These are phyloP conservation scores for Pagetopsis macropterus DNA, from an alignment of 2,797 vertebrate genomes.

Conservation along the genomic window DNA sequence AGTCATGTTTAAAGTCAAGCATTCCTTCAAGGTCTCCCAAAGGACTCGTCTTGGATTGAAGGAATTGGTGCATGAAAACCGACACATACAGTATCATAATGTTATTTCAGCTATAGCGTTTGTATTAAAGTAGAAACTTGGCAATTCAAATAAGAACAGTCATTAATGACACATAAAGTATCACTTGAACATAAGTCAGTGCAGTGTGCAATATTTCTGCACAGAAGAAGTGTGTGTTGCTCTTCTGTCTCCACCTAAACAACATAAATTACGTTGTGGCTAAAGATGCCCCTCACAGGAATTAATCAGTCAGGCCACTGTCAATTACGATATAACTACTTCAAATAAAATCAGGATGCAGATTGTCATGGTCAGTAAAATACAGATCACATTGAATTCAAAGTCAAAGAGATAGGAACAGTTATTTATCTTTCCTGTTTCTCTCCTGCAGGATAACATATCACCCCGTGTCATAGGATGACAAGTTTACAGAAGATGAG, in stretches of 20 bases:
- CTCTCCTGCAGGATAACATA: conserved; percentile 85
- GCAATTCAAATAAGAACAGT: background rate
- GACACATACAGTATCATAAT: background rate
- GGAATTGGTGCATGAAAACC: conserved; percentile 3
- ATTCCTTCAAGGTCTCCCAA: conserved; percentile 17
- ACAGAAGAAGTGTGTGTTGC: conserved; percentile 72
- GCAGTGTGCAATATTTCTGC: conserved; percentile 3
- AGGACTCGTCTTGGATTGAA: background rate
- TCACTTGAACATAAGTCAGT: conserved; percentile 3
- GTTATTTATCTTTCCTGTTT: conserved; percentile 39
- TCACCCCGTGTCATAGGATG: conserved; percentile 88
- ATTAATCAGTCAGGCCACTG: conserved; percentile 41
- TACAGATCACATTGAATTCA: conserved; percentile 44
- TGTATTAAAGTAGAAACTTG: background rate
- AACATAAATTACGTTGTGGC: conserved; percentile 8
- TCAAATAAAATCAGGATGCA: conserved; percentile 33
- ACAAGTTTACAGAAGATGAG: conserved; percentile 90
- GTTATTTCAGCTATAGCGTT: background rate
- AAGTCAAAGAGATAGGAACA: conserved; percentile 45
- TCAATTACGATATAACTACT: conserved; percentile 8
- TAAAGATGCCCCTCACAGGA: conserved; percentile 11
- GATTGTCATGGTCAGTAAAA: conserved; percentile 30
- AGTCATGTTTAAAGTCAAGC: conserved; percentile 10
- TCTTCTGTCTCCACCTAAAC: conserved; percentile 16
- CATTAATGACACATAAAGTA: background rate